Conservation (phyloP, 1,140 invertebrate species). For the Trichonephila inaurata region DNA sequence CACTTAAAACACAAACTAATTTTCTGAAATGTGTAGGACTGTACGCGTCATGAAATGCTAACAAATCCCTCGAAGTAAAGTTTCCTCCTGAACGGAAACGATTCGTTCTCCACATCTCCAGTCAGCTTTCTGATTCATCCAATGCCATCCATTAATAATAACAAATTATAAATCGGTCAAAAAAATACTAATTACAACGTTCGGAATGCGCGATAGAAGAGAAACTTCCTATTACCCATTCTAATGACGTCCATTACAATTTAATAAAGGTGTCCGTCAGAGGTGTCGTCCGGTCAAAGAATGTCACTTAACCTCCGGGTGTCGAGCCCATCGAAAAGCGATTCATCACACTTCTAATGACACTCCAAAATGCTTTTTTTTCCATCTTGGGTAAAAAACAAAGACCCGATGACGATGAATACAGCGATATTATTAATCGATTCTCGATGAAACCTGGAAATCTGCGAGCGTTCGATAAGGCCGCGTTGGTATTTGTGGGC, state of each 20-base stretch:
- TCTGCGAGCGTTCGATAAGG: slow-evolving; percentile 71
- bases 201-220: neutral
- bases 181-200: neutral
- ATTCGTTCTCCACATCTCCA: no score
- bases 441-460: slow-evolving; percentile 65
- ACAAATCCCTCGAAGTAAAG: no score
- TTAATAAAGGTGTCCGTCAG: slow-evolving; percentile 62
- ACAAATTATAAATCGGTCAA: neutral
- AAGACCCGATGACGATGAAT: slow-evolving; percentile 73
- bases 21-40: no score
- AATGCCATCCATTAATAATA: no score
- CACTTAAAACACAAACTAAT: no score
- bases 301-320: slow-evolving; percentile 63
- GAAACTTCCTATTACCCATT: neutral
- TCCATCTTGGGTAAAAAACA: neutral
- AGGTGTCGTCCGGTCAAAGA: slow-evolving; percentile 46
- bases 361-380: slow-evolving; percentile 57
- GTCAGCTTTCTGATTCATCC: no score
- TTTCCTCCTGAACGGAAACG: no score
- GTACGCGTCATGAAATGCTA: no score
- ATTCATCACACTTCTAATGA: slow-evolving; percentile 66
- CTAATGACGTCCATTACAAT: slow-evolving; percentile 65
- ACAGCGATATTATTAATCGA: slow-evolving; percentile 74
- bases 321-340: slow-evolving; percentile 67
- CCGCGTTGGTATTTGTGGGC: slow-evolving; percentile 65